Conservation (phyloP, 2,113 vertebrate genomes). For the Lampris incognitus region DNA sequence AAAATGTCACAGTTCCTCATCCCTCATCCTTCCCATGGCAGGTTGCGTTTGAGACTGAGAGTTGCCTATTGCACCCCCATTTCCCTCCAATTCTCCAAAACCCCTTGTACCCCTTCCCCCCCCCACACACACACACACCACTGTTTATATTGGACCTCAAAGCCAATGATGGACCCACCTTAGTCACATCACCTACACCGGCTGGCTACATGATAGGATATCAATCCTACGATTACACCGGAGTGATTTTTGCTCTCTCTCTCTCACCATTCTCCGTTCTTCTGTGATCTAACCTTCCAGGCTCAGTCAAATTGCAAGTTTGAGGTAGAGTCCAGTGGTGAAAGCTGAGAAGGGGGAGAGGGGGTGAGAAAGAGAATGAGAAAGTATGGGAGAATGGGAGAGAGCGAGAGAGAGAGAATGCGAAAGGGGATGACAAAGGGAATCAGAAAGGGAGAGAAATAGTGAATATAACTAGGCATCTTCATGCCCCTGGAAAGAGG, state of each 20-base stretch:
- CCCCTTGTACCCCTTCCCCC: constrained; percentile 35
- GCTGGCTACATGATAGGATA: constrained; percentile 58
- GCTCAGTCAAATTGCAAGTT: constrained; percentile 68
- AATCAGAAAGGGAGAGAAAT: constrained; percentile 38
- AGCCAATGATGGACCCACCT: constrained; percentile 61
- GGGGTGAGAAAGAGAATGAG: constrained; percentile 19
- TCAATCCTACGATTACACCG: constrained; percentile 65
- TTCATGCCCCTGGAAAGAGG: constrained; percentile 51
- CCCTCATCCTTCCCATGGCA: constrained; percentile 70
- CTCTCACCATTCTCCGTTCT: constrained; percentile 38
- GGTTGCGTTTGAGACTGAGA: constrained; percentile 82
- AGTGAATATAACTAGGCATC: constrained; percentile 64
- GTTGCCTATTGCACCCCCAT: constrained; percentile 62
- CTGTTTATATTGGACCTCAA: constrained; percentile 42
- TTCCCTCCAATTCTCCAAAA: constrained; percentile 32
- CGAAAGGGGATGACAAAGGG: constrained; percentile 21
- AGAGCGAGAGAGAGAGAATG: constrained; percentile 25
- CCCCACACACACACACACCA: background rate
- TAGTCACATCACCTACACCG: constrained; percentile 61
- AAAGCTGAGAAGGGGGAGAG: constrained; percentile 59
- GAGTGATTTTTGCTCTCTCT: constrained; percentile 47
- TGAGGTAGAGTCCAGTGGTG: constrained; percentile 59
- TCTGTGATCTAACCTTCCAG: constrained; percentile 53
- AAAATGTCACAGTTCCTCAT: constrained; percentile 68
- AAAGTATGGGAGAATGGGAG: constrained; percentile 9